These are phyloP conservation scores for Tetramorium bicarinatum DNA, from an alignment of 2,888 invertebrate genomes.

Conservation along the genomic window DNA sequence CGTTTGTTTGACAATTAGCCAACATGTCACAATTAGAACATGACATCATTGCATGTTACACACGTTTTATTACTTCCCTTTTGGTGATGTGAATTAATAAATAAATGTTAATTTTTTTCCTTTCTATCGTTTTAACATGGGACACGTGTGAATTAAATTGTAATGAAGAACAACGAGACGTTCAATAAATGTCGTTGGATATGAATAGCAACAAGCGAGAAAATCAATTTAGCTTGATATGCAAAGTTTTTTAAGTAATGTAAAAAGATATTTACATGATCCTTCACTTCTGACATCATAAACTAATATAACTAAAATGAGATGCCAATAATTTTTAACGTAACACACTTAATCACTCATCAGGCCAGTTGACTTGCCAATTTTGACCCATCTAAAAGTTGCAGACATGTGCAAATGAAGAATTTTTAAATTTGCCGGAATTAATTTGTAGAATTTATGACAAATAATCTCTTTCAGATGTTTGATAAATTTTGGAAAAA, in stretches of 20 bases:
- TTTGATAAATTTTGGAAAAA: neutral
- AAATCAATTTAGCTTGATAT: neutral
- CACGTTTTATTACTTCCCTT: neutral
- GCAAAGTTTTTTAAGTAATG: neutral
- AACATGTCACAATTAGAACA: neutral
- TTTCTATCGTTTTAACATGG: neutral
- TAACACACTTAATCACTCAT: constrained; percentile 10
- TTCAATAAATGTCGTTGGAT: neutral
- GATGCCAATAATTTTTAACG: neutral
- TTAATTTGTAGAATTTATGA: neutral
- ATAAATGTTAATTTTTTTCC: neutral
- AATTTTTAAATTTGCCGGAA: neutral
- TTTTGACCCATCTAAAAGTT: neutral
- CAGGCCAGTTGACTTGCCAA: constrained; percentile 7
- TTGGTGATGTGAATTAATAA: neutral
- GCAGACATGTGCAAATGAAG: neutral
- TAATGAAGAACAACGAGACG: neutral
- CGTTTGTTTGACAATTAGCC: neutral
- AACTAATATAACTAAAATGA: neutral
- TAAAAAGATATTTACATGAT: neutral
- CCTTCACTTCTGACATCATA: neutral
- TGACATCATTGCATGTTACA: neutral
- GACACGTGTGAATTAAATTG: neutral
- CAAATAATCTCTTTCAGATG: neutral
- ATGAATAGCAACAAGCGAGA: neutral